Percentiles rank a stretch among this genome's conserved stretches.
Conservation (phyloP, 30 jellyfish, hydroid and myxozoan species). For the Hydractinia symbiolongicarpus region DNA sequence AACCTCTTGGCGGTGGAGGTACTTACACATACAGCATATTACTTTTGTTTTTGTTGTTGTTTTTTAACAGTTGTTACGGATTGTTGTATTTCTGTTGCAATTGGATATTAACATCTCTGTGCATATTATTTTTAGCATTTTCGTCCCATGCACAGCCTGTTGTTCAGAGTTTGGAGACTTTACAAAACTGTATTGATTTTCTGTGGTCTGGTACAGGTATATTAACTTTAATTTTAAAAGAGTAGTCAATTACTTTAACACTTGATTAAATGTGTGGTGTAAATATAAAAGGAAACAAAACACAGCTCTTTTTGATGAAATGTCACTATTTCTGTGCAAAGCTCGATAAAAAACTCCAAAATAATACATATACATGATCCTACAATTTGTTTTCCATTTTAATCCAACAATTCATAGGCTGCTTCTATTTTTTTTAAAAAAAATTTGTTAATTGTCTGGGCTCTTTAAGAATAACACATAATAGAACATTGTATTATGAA, state of each 20-base stretch:
- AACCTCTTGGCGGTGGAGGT: slow-evolving; percentile 95
- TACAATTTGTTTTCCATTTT: no score
- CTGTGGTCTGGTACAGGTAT: slow-evolving; percentile 79
- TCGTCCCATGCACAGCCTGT: slow-evolving; percentile 53
- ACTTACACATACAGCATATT: background rate
- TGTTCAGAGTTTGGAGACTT: slow-evolving; percentile 67
- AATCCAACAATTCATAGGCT: background rate
- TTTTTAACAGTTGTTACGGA: background rate
- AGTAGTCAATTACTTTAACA: background rate
- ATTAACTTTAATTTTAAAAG: background rate
- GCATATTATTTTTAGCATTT: slow-evolving; percentile 26
- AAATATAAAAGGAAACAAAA: background rate
- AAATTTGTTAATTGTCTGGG: no score
- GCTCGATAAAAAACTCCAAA: background rate
- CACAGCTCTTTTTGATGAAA: background rate
- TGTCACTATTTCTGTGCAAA: no score
- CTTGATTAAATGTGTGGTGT: background rate
- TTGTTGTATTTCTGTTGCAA: background rate
- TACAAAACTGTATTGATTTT: slow-evolving; percentile 76
- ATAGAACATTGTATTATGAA: no score
- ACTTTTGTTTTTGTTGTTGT: no score
- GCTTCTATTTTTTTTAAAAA: background rate
- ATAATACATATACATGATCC: background rate
- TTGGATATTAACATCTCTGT: background rate
- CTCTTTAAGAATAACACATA: no score